Evolutionary conservation across 2,113 vertebrate species (phyloP), one percentile per base, ranked within the genome.

Genomic region (Anguilla japonica): DNA sequence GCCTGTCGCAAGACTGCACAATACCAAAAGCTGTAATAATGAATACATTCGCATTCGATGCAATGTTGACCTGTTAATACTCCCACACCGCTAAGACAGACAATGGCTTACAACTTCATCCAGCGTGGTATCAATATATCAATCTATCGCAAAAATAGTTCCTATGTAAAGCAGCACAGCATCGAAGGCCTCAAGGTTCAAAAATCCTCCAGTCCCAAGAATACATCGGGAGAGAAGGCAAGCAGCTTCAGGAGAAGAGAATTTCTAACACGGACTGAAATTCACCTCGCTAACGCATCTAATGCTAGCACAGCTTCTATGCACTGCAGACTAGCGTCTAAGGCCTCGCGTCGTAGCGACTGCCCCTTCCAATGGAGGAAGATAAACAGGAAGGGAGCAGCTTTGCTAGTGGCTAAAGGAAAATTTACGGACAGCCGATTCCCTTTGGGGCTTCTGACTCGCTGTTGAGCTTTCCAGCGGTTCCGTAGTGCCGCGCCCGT

Each of bases 121-220:
- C 83, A 87, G 83, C 83, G 75, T 85, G 8, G 85, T 14, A 75
- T 75, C 11, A 81, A 86, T 18, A 82, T 84, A 26, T 41, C 16
- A 41, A 84, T 34, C 39, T 67, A 63, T 6, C 63, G 78, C 34
- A 81, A 46, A 22, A 79, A 53, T 80, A 81, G 22, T 18, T 63
- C 57, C 79, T 7, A 78, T 82, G 40, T 53, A 63, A 34, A 84
- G 89, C 89, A 83, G 41, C 83, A 84, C 2, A 60, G 89, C 85
- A 81, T 89, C 84, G 89, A 91, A 92, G 89, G 87, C 91, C 87
- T 90, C 84, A 34, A 34, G 57, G 83, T 88, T 89, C 87, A 63
- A 88, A 81, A 84, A 86, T 75, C 8, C 9, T 13, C 34, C 34
- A n/a, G 34, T 11, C 57, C 43, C 29, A 80, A 43, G 40, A 57